phyloP scores from a whole-genome alignment of 2,888 invertebrate species.

The Unio delphinus region DNA sequence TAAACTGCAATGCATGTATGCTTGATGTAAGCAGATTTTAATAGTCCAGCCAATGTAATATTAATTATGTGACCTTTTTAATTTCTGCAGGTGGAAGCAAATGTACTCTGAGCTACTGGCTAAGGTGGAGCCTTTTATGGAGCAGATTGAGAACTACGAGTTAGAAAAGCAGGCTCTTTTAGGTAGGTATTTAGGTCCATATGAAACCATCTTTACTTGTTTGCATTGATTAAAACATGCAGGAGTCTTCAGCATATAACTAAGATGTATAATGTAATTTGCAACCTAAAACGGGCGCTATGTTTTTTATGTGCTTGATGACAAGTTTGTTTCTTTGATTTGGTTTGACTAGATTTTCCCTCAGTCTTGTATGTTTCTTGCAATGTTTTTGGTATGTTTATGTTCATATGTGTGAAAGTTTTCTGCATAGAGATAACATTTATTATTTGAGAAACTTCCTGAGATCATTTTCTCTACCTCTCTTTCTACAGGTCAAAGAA shows the following conservation, averaged over 20 bases:
- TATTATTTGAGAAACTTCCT: background rate
- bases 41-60: background rate
- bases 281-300: too few species aligned
- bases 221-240: too few species aligned
- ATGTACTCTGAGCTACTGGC: slow-evolving; percentile 63
- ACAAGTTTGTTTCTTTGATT: too few species aligned
- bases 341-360: too few species aligned
- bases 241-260: too few species aligned
- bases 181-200: slow-evolving; percentile 39
- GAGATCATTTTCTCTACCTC: background rate
- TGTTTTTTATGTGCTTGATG: too few species aligned
- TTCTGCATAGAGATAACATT: background rate
- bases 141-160: slow-evolving; percentile 74
- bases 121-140: slow-evolving; percentile 68
- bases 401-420: too few species aligned
- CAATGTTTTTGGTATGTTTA: too few species aligned
- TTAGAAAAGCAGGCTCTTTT: slow-evolving; percentile 71
- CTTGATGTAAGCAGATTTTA: background rate
- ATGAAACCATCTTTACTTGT: background rate
- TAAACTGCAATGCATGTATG: background rate
- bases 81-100: slow-evolving; percentile 57
- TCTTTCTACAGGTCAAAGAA: slow-evolving; percentile 41
- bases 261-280: too few species aligned
- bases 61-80: background rate
- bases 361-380: too few species aligned